phyloP scores from a whole-genome alignment of 1,140 invertebrate species.

The Thaumatotibia leucotreta region DNA sequence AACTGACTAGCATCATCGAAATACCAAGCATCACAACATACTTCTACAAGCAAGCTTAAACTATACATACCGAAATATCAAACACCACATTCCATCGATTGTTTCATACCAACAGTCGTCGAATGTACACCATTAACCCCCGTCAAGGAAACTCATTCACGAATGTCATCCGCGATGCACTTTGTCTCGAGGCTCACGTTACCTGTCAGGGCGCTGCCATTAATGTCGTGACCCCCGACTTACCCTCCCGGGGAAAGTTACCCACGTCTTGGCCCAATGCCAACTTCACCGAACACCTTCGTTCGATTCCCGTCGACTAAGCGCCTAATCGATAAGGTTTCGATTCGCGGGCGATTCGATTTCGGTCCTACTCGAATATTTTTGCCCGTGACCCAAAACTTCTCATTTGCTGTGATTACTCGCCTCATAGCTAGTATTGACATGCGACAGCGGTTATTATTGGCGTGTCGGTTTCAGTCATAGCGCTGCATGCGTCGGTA shows the following conservation, averaged over 20 bases:
- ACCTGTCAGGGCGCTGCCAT: conserved; percentile 68
- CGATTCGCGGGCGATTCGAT: conserved; percentile 3
- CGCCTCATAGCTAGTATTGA: conserved; percentile 42
- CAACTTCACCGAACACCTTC: conserved; percentile 26
- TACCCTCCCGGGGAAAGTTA: conserved; percentile 39
- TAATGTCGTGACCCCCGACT: conserved; percentile 65
- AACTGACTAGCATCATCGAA: not conserved
- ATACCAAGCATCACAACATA: not conserved
- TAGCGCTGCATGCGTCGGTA: conserved; percentile 26
- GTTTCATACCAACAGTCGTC: not conserved
- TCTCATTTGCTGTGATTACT: conserved; percentile 70
- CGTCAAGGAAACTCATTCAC: conserved; percentile 35
- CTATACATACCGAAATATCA: no score
- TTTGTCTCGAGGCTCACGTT: conserved; percentile 67
- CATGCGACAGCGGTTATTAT: conserved; percentile 58
- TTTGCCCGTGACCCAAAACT: conserved; percentile 58
- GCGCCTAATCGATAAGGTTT: conserved; percentile 21
- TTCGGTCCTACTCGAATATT: not conserved
- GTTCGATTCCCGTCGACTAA: conserved; percentile 19
- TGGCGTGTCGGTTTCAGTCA: conserved; percentile 46
- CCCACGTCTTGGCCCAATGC: conserved; percentile 33
- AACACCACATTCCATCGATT: not conserved
- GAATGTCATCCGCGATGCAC: conserved; percentile 68
- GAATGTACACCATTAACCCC: conserved; percentile 46
- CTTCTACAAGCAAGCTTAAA: not conserved